Conservation (phyloP, 2,113 vertebrate species). For the Parus major region DNA sequence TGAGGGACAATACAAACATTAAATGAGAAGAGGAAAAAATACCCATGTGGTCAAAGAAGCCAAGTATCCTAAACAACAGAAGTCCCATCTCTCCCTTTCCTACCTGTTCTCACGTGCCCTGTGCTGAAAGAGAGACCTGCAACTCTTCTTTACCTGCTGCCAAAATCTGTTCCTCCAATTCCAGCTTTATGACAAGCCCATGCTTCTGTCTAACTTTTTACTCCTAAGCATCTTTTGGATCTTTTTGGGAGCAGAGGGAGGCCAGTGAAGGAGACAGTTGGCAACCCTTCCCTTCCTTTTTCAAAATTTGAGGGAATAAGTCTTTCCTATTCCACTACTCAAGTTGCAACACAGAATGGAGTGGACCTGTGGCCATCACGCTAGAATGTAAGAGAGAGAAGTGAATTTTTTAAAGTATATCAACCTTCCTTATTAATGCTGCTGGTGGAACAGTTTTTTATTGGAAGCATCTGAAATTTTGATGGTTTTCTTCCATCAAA, state of each 20-base stretch:
- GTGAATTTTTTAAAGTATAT: background rate
- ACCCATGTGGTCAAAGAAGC: background rate
- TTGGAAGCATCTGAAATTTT: background rate
- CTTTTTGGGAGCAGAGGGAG: background rate
- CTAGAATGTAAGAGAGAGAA: background rate
- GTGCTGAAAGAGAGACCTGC: background rate
- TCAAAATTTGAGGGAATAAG: background rate
- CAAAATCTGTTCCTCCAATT: background rate
- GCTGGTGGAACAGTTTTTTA: background rate
- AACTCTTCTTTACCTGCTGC: background rate
- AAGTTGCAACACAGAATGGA: background rate
- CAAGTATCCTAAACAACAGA: background rate
- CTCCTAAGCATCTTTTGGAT: background rate
- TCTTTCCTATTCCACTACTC: background rate
- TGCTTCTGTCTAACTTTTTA: background rate
- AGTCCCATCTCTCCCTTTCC: background rate
- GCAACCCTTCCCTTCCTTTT: background rate
- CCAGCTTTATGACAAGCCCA: background rate
- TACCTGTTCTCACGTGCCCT: fast-evolving
- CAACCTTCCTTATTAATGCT: background rate
- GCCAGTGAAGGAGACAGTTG: too few relatives aligned
- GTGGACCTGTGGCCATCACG: fast-evolving
- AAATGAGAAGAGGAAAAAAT: background rate
- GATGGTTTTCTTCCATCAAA: background rate
- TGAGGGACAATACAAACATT: background rate